A percentile compares a stretch with the other conserved stretches of the same genome.
Evolutionary conservation across 2,888 invertebrate genomes (phyloP).

Genomic region (Allolobophora icterica): DNA sequence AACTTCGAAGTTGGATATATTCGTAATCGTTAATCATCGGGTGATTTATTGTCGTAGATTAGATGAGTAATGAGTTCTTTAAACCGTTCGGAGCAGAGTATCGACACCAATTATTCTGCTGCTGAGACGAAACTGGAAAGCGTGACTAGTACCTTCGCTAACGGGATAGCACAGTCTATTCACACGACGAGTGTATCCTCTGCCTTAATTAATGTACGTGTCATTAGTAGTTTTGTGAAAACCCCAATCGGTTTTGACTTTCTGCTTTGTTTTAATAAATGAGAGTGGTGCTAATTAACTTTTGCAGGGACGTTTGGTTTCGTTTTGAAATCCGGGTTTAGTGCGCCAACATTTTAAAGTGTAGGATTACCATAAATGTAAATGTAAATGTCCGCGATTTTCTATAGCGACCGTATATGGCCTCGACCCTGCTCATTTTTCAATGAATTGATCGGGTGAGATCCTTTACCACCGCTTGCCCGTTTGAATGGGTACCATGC

Average conservation of each 20-base stretch:
- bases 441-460: no score
- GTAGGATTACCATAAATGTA: background rate
- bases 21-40: conserved; percentile 1
- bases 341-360: background rate
- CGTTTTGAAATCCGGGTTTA: background rate
- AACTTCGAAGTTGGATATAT: background rate
- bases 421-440: no score
- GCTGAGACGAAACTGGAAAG: background rate
- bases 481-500: no score
- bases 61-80: conserved; percentile 17
- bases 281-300: background rate
- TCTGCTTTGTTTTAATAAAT: background rate
- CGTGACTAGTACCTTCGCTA: background rate
- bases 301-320: background rate
- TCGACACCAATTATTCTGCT: conserved; percentile 9
- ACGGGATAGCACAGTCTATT: background rate
- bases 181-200: background rate
- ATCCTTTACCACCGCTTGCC: no score
- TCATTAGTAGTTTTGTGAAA: background rate
- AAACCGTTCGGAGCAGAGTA: background rate
- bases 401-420: no score
- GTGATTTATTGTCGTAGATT: conserved; percentile 5
- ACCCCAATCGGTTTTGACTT: background rate
- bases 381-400: no score
- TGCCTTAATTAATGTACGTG: background rate